phyloP scores from a whole-genome alignment of 2,113 vertebrate genomes.

The Illadopsis cleaveri region DNA sequence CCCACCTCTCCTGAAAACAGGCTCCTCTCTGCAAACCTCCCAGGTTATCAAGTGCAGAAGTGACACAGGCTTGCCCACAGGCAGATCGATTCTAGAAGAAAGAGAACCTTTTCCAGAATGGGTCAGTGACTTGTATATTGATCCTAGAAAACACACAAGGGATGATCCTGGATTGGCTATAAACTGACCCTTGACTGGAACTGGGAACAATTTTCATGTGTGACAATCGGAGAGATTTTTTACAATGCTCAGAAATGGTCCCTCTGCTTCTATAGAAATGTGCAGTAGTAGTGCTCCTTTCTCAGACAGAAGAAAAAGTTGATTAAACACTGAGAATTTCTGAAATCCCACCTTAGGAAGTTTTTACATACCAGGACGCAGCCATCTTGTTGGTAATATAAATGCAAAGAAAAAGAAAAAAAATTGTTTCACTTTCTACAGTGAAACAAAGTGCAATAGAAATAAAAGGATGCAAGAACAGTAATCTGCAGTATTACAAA shows the following conservation, averaged over 20 bases:
- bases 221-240: not conserved
- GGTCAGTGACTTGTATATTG: not conserved
- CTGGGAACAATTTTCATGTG: rapidly evolving
- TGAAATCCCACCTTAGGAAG: not conserved
- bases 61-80: not conserved
- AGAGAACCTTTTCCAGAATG: not conserved
- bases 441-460: not conserved
- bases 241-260: not conserved
- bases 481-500: not conserved
- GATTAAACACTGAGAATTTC: not conserved
- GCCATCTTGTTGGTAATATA: not conserved
- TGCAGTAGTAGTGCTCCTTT: not conserved
- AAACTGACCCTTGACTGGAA: not conserved
- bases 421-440: too few relatives aligned
- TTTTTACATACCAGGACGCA: not conserved
- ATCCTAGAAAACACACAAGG: not conserved
- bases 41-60: not conserved
- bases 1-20: not conserved
- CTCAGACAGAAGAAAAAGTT: not conserved
- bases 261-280: not conserved
- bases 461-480: not conserved
- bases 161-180: not conserved
- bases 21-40: not conserved
- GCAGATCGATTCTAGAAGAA: not conserved
- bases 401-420: not conserved